These are phyloP conservation scores for Lasiurus borealis DNA, from an alignment of 2,113 vertebrate species.

Conservation along the genomic window DNA sequence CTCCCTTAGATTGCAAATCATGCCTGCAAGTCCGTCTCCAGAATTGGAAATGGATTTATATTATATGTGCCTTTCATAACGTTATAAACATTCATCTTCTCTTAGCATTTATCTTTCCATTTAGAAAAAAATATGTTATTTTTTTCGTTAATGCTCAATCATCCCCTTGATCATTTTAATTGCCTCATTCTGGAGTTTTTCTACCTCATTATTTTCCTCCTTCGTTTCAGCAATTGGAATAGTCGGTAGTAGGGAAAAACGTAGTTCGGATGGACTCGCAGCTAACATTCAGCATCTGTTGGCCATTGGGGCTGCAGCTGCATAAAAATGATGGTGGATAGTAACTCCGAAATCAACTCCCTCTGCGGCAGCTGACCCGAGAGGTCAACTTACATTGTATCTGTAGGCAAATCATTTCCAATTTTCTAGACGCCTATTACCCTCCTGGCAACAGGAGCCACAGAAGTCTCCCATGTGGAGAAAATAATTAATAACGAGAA, in stretches of 20 bases:
- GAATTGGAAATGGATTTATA: not conserved
- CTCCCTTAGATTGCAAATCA: not conserved
- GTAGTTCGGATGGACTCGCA: not conserved
- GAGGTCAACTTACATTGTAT: too few relatives aligned
- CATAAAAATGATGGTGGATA: not conserved
- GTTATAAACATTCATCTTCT: slow-evolving; percentile 15
- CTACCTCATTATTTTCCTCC: slow-evolving; percentile 5
- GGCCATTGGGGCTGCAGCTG: not conserved
- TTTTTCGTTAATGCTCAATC: not conserved
- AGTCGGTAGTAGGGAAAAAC: too few relatives aligned
- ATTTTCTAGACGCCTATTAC: not conserved
- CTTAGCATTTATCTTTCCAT: slow-evolving; percentile 29
- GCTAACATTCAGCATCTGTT: not conserved
- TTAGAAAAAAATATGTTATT: not conserved
- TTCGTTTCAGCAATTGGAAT: slow-evolving; percentile 40
- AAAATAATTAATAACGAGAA: not conserved
- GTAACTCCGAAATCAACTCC: not conserved
- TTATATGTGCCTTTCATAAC: not conserved
- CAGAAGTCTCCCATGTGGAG: not conserved
- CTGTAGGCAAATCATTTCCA: not conserved
- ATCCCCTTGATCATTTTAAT: slow-evolving; percentile 46
- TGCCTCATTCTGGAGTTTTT: slow-evolving; percentile 26
- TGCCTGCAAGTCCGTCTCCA: not conserved
- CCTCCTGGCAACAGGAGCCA: not conserved
- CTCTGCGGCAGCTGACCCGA: not conserved